Evolutionary conservation across 2,113 vertebrate species (phyloP), one percentile per base, ranked within the genome.

Genomic region (Semicossyphus pulcher): DNA sequence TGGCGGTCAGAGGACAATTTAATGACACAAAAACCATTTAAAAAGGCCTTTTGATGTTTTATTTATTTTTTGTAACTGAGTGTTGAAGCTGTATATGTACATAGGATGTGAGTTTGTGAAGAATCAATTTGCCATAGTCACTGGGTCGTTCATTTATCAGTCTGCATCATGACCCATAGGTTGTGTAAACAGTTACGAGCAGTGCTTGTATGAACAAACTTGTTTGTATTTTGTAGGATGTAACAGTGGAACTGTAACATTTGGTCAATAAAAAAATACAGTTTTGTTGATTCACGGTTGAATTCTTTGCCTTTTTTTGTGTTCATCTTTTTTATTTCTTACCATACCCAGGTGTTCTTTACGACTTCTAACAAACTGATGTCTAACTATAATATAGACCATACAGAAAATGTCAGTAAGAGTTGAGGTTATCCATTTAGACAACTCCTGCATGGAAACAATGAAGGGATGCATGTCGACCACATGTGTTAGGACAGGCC

Each of bases 261-360:
- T 68, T 82, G 74, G 37, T 81, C 71, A 88, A 84, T 90, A 85
- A 92, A 91, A 77, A 63, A 14, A 61, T 70, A n/a, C 29, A 23
- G 10, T 52, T 79, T 82, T 86, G 31, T 60, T 63, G 37, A 65
- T 3, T 3, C 9, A n/a, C n/a, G n/a, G n/a, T n/a, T n/a, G n/a
- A n/a, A n/a, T 32, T 42, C 53, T 21, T 15, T 10, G 1, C 1
- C 1, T 39, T 14, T 15, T 5, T 39, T 39, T 39, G 2, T 15
- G 16, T 15, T 5, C 18, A n/a, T n/a, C 0, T 5, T 45, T 16
- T 47, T 14, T 29, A 1, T 16, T 34, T 20, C 7, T 28, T n/a
- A n/a, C n/a, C n/a, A n/a, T n/a, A n/a, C n/a, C n/a, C 2, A 23
- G 10, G 15, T 21, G 15, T 36, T 6, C n/a, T 10, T 10, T 10